Percentiles rank a stretch among this genome's conserved stretches.
Conservation (phyloP, 2,888 invertebrate species). For the Drosophila meridiana region DNA sequence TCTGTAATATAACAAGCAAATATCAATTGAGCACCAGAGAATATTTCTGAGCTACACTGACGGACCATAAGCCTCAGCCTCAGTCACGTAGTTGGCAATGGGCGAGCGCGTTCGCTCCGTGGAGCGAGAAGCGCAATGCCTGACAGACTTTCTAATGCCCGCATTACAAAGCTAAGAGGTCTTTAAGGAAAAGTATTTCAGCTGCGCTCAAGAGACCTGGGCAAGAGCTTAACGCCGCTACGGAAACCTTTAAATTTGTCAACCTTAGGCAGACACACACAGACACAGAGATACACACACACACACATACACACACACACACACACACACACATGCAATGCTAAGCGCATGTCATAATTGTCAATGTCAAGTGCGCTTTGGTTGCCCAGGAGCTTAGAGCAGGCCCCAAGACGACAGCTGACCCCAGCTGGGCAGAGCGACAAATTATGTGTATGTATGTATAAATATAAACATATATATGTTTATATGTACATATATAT, state of each 20-base stretch:
- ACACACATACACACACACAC: background rate
- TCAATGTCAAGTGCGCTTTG: conserved; percentile 62
- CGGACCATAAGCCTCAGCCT: background rate
- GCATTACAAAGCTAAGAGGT: conserved; percentile 34
- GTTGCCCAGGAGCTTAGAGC: conserved; percentile 28
- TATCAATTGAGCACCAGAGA: conserved; percentile 4
- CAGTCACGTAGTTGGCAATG: conserved; percentile 24
- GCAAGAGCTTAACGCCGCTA: conserved; percentile 4
- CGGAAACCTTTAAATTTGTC: conserved; percentile 29
- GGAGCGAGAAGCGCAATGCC: background rate
- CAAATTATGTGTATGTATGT: background rate
- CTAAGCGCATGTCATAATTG: conserved; percentile 66
- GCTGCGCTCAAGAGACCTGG: conserved; percentile 24
- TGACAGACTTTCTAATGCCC: conserved; percentile 16
- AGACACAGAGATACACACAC: background rate
- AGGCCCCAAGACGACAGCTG: conserved; percentile 15
- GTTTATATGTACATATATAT: conserved; percentile 25
- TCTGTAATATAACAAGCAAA: conserved; percentile 2
- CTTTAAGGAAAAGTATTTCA: conserved; percentile 34
- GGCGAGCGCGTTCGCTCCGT: background rate
- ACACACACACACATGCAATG: background rate
- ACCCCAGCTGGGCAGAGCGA: conserved; percentile 29
- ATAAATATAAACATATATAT: background rate
- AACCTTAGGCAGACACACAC: conserved; percentile 5
- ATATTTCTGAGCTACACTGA: background rate